A percentile compares a stretch with the other conserved stretches of the same genome.
phyloP scores from a whole-genome alignment of 2,797 vertebrate genomes.

The Parotocinclus haroldoi region DNA sequence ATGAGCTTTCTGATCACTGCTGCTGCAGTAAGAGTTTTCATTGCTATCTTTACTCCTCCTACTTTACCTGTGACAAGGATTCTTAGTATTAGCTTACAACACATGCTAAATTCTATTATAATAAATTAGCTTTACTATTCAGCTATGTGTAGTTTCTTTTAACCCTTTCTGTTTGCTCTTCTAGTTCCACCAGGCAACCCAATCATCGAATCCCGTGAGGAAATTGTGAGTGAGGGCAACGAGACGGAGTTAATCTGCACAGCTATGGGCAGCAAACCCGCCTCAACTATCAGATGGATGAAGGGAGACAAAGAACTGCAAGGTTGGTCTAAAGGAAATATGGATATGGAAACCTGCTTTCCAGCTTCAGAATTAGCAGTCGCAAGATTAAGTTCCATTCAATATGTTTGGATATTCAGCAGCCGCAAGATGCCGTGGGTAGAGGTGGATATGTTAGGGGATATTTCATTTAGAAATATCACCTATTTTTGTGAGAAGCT shows the following conservation, averaged over 20 bases:
- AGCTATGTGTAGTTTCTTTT: too few species aligned
- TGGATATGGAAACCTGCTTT: slow-evolving; percentile 9
- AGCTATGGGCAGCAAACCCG: slow-evolving; percentile 92
- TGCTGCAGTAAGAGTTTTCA: too few species aligned
- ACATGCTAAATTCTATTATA: too few species aligned
- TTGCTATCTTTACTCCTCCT: too few species aligned
- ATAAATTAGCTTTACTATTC: too few species aligned
- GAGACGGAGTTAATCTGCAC: slow-evolving; percentile 96
- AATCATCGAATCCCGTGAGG: slow-evolving; percentile 90
- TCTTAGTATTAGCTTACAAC: too few species aligned
- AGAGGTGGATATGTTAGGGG: too few species aligned
- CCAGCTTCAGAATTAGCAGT: neutral
- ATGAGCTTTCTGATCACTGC: too few species aligned
- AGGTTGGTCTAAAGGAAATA: slow-evolving; percentile 36
- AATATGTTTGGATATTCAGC: neutral
- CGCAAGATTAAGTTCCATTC: neutral
- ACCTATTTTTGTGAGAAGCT: too few species aligned
- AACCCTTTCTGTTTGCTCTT: slow-evolving; percentile 5
- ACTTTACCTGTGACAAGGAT: too few species aligned
- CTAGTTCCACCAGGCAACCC: slow-evolving; percentile 90
- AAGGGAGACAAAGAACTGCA: slow-evolving; percentile 76
- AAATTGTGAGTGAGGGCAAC: slow-evolving; percentile 88
- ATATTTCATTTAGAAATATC: too few species aligned
- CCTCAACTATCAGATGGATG: slow-evolving; percentile 93
- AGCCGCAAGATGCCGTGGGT: neutral